A percentile compares a stretch with the other conserved stretches of the same genome.
Conservation (phyloP, 2,888 invertebrate species). For the Dascillus cervinus region DNA sequence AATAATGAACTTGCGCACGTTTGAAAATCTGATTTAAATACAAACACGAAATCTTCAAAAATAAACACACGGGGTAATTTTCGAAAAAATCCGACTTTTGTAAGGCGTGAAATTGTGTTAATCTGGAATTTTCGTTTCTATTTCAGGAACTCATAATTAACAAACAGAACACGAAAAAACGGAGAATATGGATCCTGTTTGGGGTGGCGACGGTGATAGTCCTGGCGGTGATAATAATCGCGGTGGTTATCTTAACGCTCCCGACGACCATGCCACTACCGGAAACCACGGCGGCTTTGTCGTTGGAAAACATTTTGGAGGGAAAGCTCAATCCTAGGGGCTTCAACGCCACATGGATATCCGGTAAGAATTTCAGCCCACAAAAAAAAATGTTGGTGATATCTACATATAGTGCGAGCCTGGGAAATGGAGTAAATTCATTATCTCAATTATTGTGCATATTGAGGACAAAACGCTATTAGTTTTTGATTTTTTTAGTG, state of each 20-base stretch:
- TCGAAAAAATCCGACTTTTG: too few relatives aligned
- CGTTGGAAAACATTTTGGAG: constrained; percentile 63
- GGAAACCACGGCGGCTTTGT: constrained; percentile 42
- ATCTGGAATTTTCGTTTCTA: constrained; percentile 12
- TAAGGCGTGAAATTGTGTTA: constrained; percentile 4
- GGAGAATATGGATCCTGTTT: constrained; percentile 45
- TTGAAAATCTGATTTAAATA: too few relatives aligned
- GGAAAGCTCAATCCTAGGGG: constrained; percentile 57
- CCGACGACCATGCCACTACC: too few relatives aligned
- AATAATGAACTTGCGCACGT: too few relatives aligned
- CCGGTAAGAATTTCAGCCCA: constrained; percentile 48
- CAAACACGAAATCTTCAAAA: too few relatives aligned
- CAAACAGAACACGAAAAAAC: constrained; percentile 46
- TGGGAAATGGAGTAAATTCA: too few relatives aligned
- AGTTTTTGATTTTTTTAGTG: too few relatives aligned
- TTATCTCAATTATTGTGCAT: too few relatives aligned
- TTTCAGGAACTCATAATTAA: constrained; percentile 55
- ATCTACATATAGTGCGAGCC: background rate
- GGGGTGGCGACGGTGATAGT: constrained; percentile 50
- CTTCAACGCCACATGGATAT: constrained; percentile 78
- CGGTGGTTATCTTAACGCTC: constrained; percentile 34
- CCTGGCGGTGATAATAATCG: constrained; percentile 53
- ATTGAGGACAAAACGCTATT: too few relatives aligned
- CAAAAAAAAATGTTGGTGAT: too few relatives aligned
- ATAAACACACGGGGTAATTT: too few relatives aligned